Evolutionary conservation across 2,888 invertebrate genomes (phyloP), one percentile per base, ranked within the genome.

Genomic region (Agrilus mali): DNA sequence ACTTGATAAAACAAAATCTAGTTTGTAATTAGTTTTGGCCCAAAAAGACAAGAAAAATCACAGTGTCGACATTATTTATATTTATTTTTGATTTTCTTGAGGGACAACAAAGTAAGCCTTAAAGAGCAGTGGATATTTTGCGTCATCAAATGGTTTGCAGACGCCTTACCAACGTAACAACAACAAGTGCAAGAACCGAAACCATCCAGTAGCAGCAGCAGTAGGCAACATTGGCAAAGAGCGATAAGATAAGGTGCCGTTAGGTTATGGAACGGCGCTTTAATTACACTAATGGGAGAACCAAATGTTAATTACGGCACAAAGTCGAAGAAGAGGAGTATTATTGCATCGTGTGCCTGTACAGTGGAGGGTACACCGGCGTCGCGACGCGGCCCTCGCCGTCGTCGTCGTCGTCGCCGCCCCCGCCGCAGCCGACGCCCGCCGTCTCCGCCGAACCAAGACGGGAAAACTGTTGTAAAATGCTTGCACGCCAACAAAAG

Each of bases 201-300:
- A 27, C 27, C 27, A n/a, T n/a, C n/a, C n/a, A n/a, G n/a, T n/a
- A 27, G 27, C 27, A 52, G 46, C 51, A 49, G 47, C 49, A 48
- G 50, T 55, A n/a, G 53, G 50, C 48, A 50, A 50, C 53, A 52
- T 54, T 57, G 57, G 58, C 55, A 58, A 57, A 58, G 61, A 60
- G 58, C 61, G 65, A 63, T 64, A 64, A 66, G 66, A 65, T 65
- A 66, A 65, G 64, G 63, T 64, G 61, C 61, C 58, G 69, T 67
- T 69, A 71, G 72, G 72, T 72, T 72, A 73, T 70, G 71, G 72
- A 76, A 76, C 71, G 76, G 74, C 74, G 74, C 73, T 78, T 79
- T 79, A 79, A 81, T 80, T 80, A 80, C 73, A 76, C 77, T 80
- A 81, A 81, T 80, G 80, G 80, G 72, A 72, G 73, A 72, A 74